Evolutionary conservation across 2,113 vertebrate species (phyloP).

Genomic region (Cervus canadensis): DNA sequence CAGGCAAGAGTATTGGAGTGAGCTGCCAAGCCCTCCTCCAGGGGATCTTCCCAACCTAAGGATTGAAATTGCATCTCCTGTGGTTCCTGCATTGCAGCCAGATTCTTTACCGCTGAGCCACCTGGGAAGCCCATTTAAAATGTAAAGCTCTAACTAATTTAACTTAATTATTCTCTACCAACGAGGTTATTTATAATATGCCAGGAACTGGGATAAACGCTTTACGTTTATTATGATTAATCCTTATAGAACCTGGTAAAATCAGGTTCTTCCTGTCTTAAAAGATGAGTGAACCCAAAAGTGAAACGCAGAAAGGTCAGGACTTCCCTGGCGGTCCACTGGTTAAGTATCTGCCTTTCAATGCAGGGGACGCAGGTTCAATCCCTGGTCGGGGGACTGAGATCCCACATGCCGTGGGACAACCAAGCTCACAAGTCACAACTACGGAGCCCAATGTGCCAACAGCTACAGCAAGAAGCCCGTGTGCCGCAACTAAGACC

Average conservation of each 20-base stretch:
- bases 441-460: background rate
- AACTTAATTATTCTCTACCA: background rate
- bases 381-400: fast-evolving
- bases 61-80: background rate
- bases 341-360: background rate
- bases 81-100: background rate
- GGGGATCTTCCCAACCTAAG: background rate
- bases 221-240: background rate
- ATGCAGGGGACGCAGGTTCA: background rate
- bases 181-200: background rate
- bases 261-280: background rate
- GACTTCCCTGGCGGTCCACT: fast-evolving
- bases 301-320: background rate
- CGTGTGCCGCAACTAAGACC: fast-evolving
- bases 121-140: background rate
- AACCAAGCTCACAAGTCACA: fast-evolving
- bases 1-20: background rate
- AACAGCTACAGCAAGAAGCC: background rate
- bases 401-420: background rate
- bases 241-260: background rate
- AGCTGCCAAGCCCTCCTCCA: background rate
- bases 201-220: background rate
- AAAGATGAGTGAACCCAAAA: background rate
- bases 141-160: background rate
- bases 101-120: background rate